These are phyloP conservation scores for Pharmacophagus antenor DNA, from an alignment of 2,888 invertebrate genomes.

Conservation along the genomic window DNA sequence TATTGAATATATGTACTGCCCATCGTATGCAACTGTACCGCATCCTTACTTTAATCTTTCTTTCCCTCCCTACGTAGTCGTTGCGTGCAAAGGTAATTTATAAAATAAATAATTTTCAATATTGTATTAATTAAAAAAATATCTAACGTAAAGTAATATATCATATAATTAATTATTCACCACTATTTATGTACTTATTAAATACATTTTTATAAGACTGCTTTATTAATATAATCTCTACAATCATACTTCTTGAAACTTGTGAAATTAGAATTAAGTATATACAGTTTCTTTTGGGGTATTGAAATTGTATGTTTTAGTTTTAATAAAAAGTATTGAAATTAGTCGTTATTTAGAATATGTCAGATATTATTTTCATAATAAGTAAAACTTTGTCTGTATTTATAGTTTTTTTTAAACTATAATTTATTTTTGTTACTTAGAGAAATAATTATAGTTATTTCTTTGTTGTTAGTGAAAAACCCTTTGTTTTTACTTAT, in stretches of 20 bases:
- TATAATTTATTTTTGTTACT: neutral
- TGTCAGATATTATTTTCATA: neutral
- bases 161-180: neutral
- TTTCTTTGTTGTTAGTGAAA: neutral
- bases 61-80: slow-evolving; percentile 25
- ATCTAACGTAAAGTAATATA: neutral
- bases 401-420: neutral
- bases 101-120: slow-evolving; percentile 10
- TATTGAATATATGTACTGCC: neutral
- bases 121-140: neutral
- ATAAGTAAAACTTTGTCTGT: slow-evolving; percentile 1
- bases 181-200: neutral
- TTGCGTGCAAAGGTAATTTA: slow-evolving; percentile 24
- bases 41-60: slow-evolving; percentile 22
- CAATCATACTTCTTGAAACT: slow-evolving; percentile 19
- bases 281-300: slow-evolving; percentile 3
- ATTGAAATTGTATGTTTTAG: neutral
- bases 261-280: slow-evolving; percentile 9
- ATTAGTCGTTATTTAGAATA: neutral
- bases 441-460: neutral
- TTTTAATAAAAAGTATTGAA: neutral
- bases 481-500: neutral
- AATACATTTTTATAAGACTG: neutral
- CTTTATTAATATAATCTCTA: slow-evolving; percentile 7
- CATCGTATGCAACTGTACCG: neutral